Conservation (phyloP, 2,797 vertebrate genomes). For the Brachyrhaphis roseni region DNA sequence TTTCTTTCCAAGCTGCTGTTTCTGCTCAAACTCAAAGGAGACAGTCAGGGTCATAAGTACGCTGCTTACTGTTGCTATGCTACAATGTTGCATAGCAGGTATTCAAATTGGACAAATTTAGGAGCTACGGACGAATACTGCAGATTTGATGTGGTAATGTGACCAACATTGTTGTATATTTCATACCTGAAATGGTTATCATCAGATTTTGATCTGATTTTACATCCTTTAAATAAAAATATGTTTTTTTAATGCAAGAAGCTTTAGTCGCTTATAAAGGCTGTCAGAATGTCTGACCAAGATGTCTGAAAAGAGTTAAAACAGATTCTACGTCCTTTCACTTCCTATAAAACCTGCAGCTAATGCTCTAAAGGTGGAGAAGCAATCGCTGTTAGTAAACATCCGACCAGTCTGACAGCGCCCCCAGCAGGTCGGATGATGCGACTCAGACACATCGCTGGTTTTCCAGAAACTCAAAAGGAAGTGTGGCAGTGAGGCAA, state of each 20-base stretch:
- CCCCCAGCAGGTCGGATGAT: background rate
- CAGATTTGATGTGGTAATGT: background rate
- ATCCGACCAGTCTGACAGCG: background rate
- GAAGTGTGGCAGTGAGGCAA: slow-evolving; percentile 6
- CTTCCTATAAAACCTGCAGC: background rate
- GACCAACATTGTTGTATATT: background rate
- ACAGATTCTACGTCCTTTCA: background rate
- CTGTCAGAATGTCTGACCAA: background rate
- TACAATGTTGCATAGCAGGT: background rate
- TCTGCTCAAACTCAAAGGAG: background rate
- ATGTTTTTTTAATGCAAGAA: background rate
- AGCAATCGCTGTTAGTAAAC: background rate
- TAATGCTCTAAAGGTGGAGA: background rate
- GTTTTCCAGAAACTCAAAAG: slow-evolving; percentile 22
- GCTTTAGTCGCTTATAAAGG: background rate
- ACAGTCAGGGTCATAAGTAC: background rate
- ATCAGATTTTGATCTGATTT: background rate
- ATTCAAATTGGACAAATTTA: background rate
- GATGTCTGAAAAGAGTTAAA: background rate
- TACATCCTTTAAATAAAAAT: background rate
- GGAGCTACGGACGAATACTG: background rate
- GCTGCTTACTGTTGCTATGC: background rate
- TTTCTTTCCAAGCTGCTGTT: background rate
- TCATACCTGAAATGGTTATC: background rate
- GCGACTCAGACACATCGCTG: background rate